Conservation (phyloP, 2,113 vertebrate genomes). For the Gallinago media region DNA sequence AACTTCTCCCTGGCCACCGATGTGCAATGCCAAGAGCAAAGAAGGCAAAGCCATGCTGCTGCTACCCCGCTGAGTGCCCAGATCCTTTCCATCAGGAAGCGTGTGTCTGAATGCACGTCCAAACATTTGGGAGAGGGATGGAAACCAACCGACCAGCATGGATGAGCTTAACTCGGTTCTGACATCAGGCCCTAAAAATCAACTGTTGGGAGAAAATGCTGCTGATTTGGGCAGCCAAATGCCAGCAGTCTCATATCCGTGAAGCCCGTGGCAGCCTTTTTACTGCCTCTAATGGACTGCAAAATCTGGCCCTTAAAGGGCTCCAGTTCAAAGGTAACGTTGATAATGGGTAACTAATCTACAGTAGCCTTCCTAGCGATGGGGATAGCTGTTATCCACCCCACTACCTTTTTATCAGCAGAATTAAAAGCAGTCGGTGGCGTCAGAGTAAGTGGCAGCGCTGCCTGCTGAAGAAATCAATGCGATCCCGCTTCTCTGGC, state of each 20-base stretch:
- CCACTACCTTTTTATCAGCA: not conserved
- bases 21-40: not conserved
- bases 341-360: not conserved
- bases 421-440: not conserved
- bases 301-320: not conserved
- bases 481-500: not conserved
- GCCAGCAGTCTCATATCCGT: not conserved
- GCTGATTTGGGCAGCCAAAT: not conserved
- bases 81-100: not conserved
- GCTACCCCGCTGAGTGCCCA: not conserved
- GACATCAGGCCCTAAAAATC: not conserved
- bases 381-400: not conserved
- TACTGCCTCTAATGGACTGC: not conserved
- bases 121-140: too few relatives aligned
- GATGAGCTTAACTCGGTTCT: not conserved
- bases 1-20: not conserved
- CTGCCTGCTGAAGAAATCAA: not conserved
- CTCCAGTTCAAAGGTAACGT: rapidly evolving
- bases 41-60: not conserved
- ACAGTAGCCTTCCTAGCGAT: not conserved
- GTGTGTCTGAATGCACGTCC: rapidly evolving
- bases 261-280: not conserved
- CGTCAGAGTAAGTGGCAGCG: not conserved
- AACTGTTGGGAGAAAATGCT: not conserved
- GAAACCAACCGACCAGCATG: not conserved